Base-by-base conservation (phyloP, 2,888 invertebrate species). In the Trichogramma evanescens region DNA sequence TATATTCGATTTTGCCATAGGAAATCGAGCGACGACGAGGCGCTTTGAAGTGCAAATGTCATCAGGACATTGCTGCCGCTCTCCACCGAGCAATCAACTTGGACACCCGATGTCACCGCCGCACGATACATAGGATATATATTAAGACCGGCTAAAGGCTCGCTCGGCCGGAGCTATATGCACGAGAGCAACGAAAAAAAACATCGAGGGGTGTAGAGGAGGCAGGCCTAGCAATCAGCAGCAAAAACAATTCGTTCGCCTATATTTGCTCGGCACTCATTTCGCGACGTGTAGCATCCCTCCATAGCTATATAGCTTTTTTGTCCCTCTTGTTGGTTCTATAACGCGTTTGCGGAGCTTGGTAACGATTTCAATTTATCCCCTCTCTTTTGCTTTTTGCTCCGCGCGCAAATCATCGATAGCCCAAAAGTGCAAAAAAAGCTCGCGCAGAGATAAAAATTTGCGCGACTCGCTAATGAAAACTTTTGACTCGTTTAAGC, bases 201-300 rank as follows among this genome's bases (percentile, higher is more conserved):
- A 26, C 26, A 26, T 26, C 1, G 26, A 2, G 26, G 26, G 26
- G 26, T 2, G 26, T 2, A 3, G 40, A 45, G n/a, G n/a, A 44
- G 45, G 50, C 59, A 70, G 70, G 68, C 69, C 70, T 66, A 68
- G 70, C 70, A 70, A 70, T 70, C 68, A 69, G 70, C 65, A 71
- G 68, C 70, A 71, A 72, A 72, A 72, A 72, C 72, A 72, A 71
- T 72, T 68, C 67, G 64, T 66, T 69, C 69, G 67, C 66, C 66
- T 66, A 69, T 74, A 72, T 73, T 74, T 72, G 73, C 70, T 66
- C 70, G 71, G 69, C 70, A 70, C 72, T 74, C 74, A 73, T 74
- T 73, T 73, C 70, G 69, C 66, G 66, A 67, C 68, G 59, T 61
- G 59, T 63, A 59, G 46, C 9, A 40, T 44, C 53, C 49, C 57